Percentiles rank a stretch among this genome's conserved stretches.
Evolutionary conservation across 2,113 vertebrate species (phyloP).

Genomic region (Bubalus kerabau): DNA sequence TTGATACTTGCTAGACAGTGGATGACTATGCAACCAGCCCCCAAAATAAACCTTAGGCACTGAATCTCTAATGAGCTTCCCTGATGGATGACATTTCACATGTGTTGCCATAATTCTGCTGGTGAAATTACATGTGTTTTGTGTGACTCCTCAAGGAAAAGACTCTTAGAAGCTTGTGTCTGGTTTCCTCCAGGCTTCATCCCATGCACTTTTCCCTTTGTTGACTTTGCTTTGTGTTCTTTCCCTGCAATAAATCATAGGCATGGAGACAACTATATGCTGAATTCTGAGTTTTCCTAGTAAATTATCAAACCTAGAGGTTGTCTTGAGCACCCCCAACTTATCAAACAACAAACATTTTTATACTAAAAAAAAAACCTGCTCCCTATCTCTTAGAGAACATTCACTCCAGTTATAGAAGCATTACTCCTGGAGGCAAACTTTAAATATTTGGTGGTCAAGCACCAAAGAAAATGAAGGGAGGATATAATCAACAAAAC

Average conservation of each 20-base stretch:
- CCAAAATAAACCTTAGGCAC: background rate
- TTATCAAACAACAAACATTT: background rate
- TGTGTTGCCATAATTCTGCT: background rate
- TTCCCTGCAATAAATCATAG: constrained; percentile 2
- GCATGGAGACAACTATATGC: background rate
- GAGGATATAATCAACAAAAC: background rate
- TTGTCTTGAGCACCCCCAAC: background rate
- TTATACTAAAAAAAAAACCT: background rate
- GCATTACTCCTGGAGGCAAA: background rate
- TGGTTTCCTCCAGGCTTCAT: background rate
- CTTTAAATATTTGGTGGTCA: background rate
- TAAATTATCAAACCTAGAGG: background rate
- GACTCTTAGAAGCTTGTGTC: background rate
- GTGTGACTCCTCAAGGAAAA: background rate
- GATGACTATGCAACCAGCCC: background rate
- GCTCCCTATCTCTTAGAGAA: background rate
- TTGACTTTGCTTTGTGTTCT: background rate
- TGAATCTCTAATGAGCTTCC: background rate
- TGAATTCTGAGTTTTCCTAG: background rate
- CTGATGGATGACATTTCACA: background rate
- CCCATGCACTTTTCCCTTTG: background rate
- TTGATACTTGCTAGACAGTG: background rate
- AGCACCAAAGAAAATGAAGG: background rate
- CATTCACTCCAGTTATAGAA: background rate
- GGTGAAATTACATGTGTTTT: background rate